A percentile compares a stretch with the other conserved stretches of the same genome.
Evolutionary conservation across 2,797 vertebrate genomes (phyloP).

Genomic region (Micropoecilia bifurca): DNA sequence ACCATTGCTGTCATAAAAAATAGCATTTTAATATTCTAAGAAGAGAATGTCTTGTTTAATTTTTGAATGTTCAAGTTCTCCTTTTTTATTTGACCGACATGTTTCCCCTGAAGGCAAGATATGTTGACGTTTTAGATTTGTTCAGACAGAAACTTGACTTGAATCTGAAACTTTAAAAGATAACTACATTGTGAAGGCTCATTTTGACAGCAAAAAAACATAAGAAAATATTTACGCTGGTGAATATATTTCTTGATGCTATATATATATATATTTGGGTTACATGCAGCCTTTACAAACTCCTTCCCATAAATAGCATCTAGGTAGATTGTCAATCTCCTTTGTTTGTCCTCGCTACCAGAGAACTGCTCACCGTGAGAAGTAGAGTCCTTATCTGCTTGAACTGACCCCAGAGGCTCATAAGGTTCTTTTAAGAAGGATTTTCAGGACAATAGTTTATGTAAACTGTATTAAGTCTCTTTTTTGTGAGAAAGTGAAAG

Average conservation of each 20-base stretch:
- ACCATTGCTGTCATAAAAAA: not conserved
- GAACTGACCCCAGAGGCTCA: conserved; percentile 63
- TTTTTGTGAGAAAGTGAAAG: conserved; percentile 87
- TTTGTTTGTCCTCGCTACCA: conserved; percentile 59
- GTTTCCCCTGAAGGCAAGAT: not conserved
- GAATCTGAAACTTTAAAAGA: not conserved
- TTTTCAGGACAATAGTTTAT: conserved; percentile 82
- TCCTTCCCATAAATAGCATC: conserved; percentile 59
- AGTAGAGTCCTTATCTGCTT: conserved; percentile 48
- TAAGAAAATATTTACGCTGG: not conserved
- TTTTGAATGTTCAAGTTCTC: not conserved
- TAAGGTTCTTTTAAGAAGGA: conserved; percentile 72
- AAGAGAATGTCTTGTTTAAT: not conserved
- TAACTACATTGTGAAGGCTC: not conserved
- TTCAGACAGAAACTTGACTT: not conserved
- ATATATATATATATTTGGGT: conserved; percentile 32
- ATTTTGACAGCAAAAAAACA: not conserved
- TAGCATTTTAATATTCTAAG: not conserved
- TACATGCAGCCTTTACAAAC: conserved; percentile 61
- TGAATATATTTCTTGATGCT: not conserved
- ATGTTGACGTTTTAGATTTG: not conserved
- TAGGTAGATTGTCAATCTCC: conserved; percentile 26
- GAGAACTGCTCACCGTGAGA: conserved; percentile 47
- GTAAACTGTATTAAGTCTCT: conserved; percentile 76
- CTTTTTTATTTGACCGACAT: not conserved